These are phyloP conservation scores for Hipparchia semele DNA, from an alignment of 2,888 invertebrate species.

Conservation along the genomic window DNA sequence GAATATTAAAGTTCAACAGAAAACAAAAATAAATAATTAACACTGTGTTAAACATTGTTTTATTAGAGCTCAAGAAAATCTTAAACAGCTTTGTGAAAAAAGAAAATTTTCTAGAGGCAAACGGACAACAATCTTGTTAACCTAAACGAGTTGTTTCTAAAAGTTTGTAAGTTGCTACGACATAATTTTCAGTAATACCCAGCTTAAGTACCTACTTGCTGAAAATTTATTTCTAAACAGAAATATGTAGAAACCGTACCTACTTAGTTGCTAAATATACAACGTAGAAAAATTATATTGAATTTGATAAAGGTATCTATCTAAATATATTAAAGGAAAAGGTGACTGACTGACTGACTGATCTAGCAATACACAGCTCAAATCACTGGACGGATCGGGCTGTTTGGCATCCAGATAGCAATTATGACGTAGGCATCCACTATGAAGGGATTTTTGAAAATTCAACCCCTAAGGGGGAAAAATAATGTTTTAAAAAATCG, in stretches of 20 bases:
- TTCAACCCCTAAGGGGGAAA: no score
- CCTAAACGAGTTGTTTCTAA: conserved; percentile 11
- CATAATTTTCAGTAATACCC: neutral
- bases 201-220: neutral
- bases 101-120: conserved; percentile 10
- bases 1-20: neutral
- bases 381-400: no score
- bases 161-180: neutral
- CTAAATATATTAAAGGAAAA: no score
- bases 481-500: no score
- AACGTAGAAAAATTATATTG: neutral
- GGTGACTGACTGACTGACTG: no score
- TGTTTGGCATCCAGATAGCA: no score
- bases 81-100: neutral
- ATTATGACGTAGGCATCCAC: no score
- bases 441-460: no score
- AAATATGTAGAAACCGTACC: neutral
- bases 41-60: neutral
- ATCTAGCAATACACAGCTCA: no score
- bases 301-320: neutral
- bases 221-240: neutral
- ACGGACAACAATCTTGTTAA: conserved; percentile 8
- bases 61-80: conserved; percentile 1
- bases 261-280: neutral
- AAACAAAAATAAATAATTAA: neutral